phyloP scores from a whole-genome alignment of 2,113 vertebrate species.

The Arizona elegans region DNA sequence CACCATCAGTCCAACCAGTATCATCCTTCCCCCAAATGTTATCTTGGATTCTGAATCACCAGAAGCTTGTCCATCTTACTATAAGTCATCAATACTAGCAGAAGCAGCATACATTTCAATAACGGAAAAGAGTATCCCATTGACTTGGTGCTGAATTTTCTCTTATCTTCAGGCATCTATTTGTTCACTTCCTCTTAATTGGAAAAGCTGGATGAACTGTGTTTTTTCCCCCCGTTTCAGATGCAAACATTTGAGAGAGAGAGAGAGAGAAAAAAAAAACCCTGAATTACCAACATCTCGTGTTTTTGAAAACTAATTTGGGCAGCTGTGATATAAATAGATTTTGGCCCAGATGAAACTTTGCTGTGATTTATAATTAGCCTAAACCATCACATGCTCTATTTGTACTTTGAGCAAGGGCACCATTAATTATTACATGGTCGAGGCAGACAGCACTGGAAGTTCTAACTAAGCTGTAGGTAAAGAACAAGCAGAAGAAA shows the following conservation, averaged over 20 bases:
- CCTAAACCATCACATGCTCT: slow-evolving; percentile 69
- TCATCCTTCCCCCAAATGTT: not conserved
- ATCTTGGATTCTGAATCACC: not conserved
- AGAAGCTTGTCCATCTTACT: not conserved
- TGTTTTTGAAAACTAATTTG: slow-evolving; percentile 63
- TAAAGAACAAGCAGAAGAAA: slow-evolving; percentile 13
- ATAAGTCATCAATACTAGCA: not conserved
- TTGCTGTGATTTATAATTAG: slow-evolving; percentile 66
- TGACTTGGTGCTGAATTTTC: not conserved
- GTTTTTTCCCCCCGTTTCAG: not conserved
- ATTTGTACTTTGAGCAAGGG: slow-evolving; percentile 55
- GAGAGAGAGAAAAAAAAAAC: not conserved
- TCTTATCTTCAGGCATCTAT: not conserved
- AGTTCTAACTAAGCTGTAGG: slow-evolving; percentile 40
- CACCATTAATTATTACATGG: slow-evolving; percentile 57
- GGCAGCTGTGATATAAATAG: slow-evolving; percentile 68
- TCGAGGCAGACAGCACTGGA: slow-evolving; percentile 46
- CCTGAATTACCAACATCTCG: slow-evolving; percentile 41
- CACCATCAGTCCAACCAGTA: not conserved
- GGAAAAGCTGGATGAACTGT: not conserved
- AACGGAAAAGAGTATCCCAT: not conserved
- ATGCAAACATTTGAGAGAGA: slow-evolving; percentile 51
- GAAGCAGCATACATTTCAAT: not conserved
- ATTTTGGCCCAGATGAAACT: slow-evolving; percentile 57
- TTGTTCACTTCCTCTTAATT: not conserved